These are phyloP conservation scores for Adela reaumurella DNA, from an alignment of 2,888 invertebrate species.

Conservation along the genomic window DNA sequence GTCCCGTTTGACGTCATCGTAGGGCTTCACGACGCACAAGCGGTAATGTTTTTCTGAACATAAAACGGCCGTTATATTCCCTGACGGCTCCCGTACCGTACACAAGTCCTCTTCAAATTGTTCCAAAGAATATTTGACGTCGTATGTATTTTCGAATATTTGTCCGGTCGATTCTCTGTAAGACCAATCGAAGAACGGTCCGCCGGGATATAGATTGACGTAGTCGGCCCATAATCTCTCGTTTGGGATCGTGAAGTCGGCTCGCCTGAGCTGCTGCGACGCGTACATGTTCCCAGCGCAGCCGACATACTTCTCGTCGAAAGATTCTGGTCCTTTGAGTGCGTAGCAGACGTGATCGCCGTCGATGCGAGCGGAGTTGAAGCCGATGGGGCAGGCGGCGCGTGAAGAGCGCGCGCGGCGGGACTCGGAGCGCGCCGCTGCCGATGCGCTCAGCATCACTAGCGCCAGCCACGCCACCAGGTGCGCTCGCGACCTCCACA, in stretches of 20 bases:
- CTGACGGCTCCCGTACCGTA: constrained; percentile 25
- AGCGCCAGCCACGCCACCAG: too few species aligned
- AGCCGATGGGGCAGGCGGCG: constrained; percentile 35
- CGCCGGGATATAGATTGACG: constrained; percentile 35
- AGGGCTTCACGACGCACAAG: constrained; percentile 36
- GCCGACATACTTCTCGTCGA: constrained; percentile 29
- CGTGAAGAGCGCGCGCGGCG: not conserved
- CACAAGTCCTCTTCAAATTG: constrained; percentile 31
- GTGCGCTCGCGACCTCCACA: too few species aligned
- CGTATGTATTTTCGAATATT: constrained; percentile 20
- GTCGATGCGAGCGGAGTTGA: constrained; percentile 19
- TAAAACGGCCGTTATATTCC: constrained; percentile 26
- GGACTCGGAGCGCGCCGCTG: not conserved
- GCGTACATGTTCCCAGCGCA: constrained; percentile 38
- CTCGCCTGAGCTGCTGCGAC: constrained; percentile 22
- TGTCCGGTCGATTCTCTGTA: constrained; percentile 26
- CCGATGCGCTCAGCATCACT: too few species aligned
- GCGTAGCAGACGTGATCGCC: constrained; percentile 28
- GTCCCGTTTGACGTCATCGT: constrained; percentile 20
- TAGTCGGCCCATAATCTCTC: constrained; percentile 41
- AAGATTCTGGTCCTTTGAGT: constrained; percentile 35
- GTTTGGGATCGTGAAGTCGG: constrained; percentile 23
- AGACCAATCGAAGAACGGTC: constrained; percentile 39
- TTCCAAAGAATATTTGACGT: constrained; percentile 20
- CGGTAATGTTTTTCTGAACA: constrained; percentile 34